Evolutionary conservation across 2,113 vertebrate genomes (phyloP).

Genomic region (Eudyptes chrysolophus): DNA sequence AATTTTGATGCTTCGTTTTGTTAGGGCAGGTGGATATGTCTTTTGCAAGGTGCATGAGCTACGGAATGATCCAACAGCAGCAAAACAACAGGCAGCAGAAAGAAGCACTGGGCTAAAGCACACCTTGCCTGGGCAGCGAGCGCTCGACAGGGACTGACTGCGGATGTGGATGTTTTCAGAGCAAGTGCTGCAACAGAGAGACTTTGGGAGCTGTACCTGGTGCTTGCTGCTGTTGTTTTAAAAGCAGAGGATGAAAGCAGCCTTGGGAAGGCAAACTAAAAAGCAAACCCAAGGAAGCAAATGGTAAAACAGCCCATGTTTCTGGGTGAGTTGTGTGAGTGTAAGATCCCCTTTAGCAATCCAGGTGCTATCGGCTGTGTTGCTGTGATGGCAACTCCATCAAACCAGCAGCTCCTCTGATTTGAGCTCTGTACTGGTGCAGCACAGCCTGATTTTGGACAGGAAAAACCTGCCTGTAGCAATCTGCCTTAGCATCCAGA

Average conservation of each 20-base stretch:
- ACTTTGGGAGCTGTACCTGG: not conserved
- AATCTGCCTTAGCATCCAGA: not conserved
- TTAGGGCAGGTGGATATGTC: not conserved
- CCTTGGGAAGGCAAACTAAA: not conserved
- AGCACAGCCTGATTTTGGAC: not conserved
- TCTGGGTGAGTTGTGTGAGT: not conserved
- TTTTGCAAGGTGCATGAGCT: not conserved
- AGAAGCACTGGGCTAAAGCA: not conserved
- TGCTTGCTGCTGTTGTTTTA: not conserved
- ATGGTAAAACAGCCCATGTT: rapidly evolving
- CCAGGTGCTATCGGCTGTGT: not conserved
- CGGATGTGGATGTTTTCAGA: not conserved
- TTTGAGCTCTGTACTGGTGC: not conserved
- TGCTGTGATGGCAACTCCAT: not conserved
- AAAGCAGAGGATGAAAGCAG: not conserved
- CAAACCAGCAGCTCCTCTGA: not conserved
- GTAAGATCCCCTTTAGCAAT: not conserved
- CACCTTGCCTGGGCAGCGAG: rapidly evolving
- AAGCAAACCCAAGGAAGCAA: not conserved
- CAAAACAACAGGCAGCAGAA: not conserved
- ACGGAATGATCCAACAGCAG: not conserved
- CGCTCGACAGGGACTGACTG: rapidly evolving
- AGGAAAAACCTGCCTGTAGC: not conserved
- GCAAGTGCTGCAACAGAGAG: not conserved
- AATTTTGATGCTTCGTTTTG: rapidly evolving